A percentile compares a stretch with the other conserved stretches of the same genome.
Evolutionary conservation across 30 jellyfish, hydroid and myxozoan species (phyloP).

Genomic region (Nemopilema nomurai): DNA sequence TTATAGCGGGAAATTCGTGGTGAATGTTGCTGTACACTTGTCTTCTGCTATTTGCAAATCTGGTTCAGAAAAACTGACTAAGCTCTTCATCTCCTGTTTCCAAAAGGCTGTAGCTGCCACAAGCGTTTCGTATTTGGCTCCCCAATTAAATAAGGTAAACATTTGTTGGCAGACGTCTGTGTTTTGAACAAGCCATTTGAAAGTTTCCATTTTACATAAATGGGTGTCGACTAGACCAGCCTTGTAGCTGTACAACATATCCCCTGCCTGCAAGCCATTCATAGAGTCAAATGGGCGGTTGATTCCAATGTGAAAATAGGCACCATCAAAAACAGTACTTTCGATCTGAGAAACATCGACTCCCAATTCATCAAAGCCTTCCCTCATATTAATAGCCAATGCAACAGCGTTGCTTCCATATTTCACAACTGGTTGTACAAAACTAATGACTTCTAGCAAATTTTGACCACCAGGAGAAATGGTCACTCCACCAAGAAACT

Average conservation of each 20-base stretch:
- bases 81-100: slow-evolving; percentile 51
- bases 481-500: slow-evolving; percentile 36
- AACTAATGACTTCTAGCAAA: slow-evolving; percentile 50
- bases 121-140: slow-evolving; percentile 51
- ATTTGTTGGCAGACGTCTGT: slow-evolving; percentile 63
- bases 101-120: slow-evolving; percentile 66
- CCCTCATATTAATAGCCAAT: slow-evolving; percentile 24
- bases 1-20: too few relatives aligned
- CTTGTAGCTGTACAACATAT: slow-evolving; percentile 38
- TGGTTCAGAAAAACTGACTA: too few relatives aligned
- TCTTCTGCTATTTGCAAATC: too few relatives aligned
- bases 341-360: slow-evolving; percentile 49
- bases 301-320: slow-evolving; percentile 48
- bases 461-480: slow-evolving; percentile 55
- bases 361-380: slow-evolving; percentile 30
- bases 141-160: slow-evolving; percentile 48
- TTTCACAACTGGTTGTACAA: slow-evolving; percentile 61
- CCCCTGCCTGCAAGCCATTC: slow-evolving; percentile 52
- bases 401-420: slow-evolving; percentile 59
- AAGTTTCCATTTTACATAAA: slow-evolving; percentile 42
- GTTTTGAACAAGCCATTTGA: slow-evolving; percentile 54
- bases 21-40: too few relatives aligned
- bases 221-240: slow-evolving; percentile 60
- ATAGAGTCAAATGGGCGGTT: slow-evolving; percentile 50
- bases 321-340: slow-evolving; percentile 46